Conservation (phyloP, 2,888 invertebrate genomes). For the Amphipyra berbera region DNA sequence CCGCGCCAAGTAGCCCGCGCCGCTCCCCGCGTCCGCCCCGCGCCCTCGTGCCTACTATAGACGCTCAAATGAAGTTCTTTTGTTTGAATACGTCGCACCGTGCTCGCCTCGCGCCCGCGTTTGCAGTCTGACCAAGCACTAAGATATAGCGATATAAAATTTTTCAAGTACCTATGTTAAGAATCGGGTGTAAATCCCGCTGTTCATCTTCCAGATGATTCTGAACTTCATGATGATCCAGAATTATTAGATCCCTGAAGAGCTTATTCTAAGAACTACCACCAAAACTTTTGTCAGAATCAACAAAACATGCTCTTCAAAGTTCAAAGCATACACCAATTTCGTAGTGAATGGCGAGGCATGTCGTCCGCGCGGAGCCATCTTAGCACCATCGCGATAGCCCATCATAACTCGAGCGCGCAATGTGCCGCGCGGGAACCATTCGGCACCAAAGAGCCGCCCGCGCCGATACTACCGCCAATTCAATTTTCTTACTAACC, state of each 20-base stretch:
- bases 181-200: too few species aligned
- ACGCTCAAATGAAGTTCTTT: too few species aligned
- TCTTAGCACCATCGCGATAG: constrained; percentile 61
- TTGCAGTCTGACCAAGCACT: too few species aligned
- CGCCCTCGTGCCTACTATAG: too few species aligned
- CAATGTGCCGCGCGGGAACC: constrained; percentile 84
- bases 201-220: too few species aligned
- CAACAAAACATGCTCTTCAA: constrained; percentile 1
- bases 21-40: too few species aligned
- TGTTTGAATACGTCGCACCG: too few species aligned
- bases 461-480: constrained; percentile 74
- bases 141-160: too few species aligned
- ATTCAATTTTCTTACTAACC: constrained; percentile 88
- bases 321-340: constrained; percentile 28
- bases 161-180: too few species aligned
- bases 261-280: neutral
- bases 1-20: too few species aligned
- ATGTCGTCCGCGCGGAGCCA: constrained; percentile 38
- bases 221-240: too few species aligned
- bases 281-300: neutral
- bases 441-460: constrained; percentile 84
- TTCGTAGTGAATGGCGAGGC: constrained; percentile 33
- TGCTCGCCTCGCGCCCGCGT: too few species aligned
- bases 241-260: neutral
- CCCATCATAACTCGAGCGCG: constrained; percentile 75